phyloP scores from a whole-genome alignment of 2,888 invertebrate species.

The Troides aeacus region DNA sequence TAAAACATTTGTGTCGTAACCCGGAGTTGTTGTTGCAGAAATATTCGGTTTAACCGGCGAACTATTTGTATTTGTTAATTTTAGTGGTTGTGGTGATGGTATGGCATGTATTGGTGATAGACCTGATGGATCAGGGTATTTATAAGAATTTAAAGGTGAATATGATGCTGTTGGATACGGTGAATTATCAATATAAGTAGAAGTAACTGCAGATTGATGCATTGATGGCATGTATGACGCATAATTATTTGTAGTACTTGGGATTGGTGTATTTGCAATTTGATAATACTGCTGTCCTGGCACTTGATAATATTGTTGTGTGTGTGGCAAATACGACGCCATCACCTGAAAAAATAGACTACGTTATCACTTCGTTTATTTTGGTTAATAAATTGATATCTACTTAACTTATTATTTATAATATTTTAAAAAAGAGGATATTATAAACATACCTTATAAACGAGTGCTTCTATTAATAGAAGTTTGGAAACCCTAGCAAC shows the following conservation, averaged over 20 bases:
- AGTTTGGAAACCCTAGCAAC: slow-evolving; percentile 11
- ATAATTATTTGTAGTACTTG: slow-evolving; percentile 1
- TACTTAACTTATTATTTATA: too few relatives aligned
- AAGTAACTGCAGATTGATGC: slow-evolving; percentile 11
- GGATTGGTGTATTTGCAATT: slow-evolving; percentile 11
- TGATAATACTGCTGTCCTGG: slow-evolving; percentile 26
- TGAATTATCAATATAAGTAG: slow-evolving; percentile 8
- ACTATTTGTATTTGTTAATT: not conserved
- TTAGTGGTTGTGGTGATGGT: slow-evolving; percentile 18
- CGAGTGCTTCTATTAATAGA: slow-evolving; percentile 12
- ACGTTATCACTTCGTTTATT: not conserved
- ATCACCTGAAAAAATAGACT: slow-evolving; percentile 19
- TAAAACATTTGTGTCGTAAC: slow-evolving; percentile 53
- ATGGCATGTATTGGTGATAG: not conserved
- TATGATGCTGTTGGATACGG: slow-evolving; percentile 5
- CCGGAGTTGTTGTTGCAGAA: slow-evolving; percentile 11
- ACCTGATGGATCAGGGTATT: not conserved
- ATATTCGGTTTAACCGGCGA: slow-evolving; percentile 13
- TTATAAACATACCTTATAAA: slow-evolving; percentile 16
- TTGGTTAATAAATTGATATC: too few relatives aligned
- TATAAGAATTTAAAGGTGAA: slow-evolving; percentile 3
- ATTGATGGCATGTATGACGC: slow-evolving; percentile 8
- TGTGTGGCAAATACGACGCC: slow-evolving; percentile 22
- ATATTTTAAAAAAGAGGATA: not conserved
- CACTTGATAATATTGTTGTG: slow-evolving; percentile 26